These are phyloP conservation scores for Myripristis jacobus DNA, from an alignment of 2,797 vertebrate genomes.

Conservation along the genomic window DNA sequence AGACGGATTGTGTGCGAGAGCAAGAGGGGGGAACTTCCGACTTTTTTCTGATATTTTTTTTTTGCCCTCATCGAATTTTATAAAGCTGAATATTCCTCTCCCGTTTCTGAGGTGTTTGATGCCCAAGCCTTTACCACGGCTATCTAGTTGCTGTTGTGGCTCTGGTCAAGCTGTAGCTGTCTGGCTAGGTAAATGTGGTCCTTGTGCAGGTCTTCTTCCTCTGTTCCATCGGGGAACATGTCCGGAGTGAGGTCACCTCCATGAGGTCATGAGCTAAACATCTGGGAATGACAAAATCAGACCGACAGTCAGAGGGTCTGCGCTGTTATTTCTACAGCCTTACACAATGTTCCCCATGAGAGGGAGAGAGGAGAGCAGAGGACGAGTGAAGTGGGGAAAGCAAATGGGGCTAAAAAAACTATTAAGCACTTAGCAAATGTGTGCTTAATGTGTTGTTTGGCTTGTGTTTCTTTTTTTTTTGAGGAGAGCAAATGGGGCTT, in stretches of 20 bases:
- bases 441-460: slow-evolving; percentile 33
- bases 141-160: slow-evolving; percentile 44
- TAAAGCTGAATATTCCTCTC: slow-evolving; percentile 17
- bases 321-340: slow-evolving; percentile 44
- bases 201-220: slow-evolving; percentile 49
- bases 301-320: slow-evolving; percentile 55
- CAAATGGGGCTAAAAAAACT: slow-evolving; percentile 57
- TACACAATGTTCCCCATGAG: slow-evolving; percentile 69
- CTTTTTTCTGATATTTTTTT: slow-evolving; percentile 25
- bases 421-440: slow-evolving; percentile 49
- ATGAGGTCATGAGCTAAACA: slow-evolving; percentile 82
- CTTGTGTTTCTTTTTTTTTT: slow-evolving; percentile 44
- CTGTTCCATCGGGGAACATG: slow-evolving; percentile 62
- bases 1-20: slow-evolving; percentile 59
- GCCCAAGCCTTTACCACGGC: slow-evolving; percentile 49
- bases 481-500: no score
- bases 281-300: slow-evolving; percentile 82
- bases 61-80: slow-evolving; percentile 16
- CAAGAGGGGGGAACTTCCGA: slow-evolving; percentile 38
- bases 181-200: slow-evolving; percentile 56
- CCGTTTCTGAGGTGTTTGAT: slow-evolving; percentile 25
- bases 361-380: slow-evolving; percentile 51
- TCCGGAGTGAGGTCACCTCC: slow-evolving; percentile 78
- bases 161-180: slow-evolving; percentile 51
- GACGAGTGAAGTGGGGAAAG: slow-evolving; percentile 46